A percentile compares a stretch with the other conserved stretches of the same genome.
Evolutionary conservation across 2,797 vertebrate species (phyloP).

Genomic region (Sebastes paucispinis): DNA sequence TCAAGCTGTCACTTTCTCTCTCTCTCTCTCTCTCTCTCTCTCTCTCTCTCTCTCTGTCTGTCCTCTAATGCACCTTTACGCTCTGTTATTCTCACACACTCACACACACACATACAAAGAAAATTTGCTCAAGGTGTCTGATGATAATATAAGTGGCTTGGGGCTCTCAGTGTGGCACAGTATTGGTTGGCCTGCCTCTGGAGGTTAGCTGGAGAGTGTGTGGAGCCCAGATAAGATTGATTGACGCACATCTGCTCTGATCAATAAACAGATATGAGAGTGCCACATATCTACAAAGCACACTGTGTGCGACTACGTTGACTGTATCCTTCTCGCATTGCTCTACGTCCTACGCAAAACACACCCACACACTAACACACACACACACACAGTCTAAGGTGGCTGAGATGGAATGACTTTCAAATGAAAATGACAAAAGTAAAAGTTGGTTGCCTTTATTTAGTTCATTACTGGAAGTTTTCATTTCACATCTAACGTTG

Average conservation of each 20-base stretch:
- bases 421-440: conserved; percentile 34
- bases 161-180: conserved; percentile 53
- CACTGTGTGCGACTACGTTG: conserved; percentile 46
- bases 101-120: conserved; percentile 28
- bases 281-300: conserved; percentile 74
- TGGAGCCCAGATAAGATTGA: conserved; percentile 82
- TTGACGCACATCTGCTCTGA: conserved; percentile 78
- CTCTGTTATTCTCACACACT: conserved; percentile 34
- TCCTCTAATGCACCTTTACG: conserved; percentile 59
- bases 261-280: conserved; percentile 81
- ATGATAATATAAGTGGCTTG: conserved; percentile 59
- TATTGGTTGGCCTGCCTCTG: conserved; percentile 64
- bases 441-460: conserved; percentile 15
- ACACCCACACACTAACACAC: conserved; percentile 7
- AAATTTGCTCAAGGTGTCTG: conserved; percentile 73
- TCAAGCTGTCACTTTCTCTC: conserved; percentile 36
- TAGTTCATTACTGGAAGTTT: conserved; percentile 3
- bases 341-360: conserved; percentile 22
- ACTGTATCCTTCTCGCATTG: conserved; percentile 57
- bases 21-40: background rate
- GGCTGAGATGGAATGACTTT: conserved; percentile 52
- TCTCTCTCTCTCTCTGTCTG: background rate
- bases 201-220: conserved; percentile 72
- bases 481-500: background rate
- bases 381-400: conserved; percentile 33